These are phyloP conservation scores for Pilophorus perplexus DNA, from an alignment of 2,888 invertebrate species.

Conservation along the genomic window DNA sequence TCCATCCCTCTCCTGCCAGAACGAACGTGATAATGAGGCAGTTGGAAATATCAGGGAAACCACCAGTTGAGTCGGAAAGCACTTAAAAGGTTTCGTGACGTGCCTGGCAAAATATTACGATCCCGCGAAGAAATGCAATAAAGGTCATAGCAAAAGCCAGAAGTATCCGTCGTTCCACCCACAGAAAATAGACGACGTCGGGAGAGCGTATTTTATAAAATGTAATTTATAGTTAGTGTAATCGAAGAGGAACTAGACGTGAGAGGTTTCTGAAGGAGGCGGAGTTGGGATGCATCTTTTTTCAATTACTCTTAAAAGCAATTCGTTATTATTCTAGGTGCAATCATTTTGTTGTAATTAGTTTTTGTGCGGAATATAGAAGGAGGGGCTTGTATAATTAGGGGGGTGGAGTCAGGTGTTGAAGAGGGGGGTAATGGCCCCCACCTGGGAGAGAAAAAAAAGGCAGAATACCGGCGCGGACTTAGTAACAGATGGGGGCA, in stretches of 20 bases:
- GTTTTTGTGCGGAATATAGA: constrained; percentile 29
- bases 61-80: too few species aligned
- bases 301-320: constrained; percentile 32
- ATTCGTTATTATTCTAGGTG: constrained; percentile 33
- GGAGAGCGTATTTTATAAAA: constrained; percentile 9
- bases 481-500: neutral
- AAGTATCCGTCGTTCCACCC: neutral
- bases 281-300: constrained; percentile 13
- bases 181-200: neutral
- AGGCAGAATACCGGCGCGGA: constrained; percentile 5
- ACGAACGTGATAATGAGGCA: too few species aligned
- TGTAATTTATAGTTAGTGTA: constrained; percentile 17
- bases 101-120: too few species aligned
- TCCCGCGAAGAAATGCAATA: too few species aligned
- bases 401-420: constrained; percentile 33
- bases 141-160: too few species aligned
- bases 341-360: constrained; percentile 38
- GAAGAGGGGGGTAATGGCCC: constrained; percentile 18
- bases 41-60: too few species aligned
- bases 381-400: constrained; percentile 35
- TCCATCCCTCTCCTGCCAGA: too few species aligned
- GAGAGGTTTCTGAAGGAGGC: neutral
- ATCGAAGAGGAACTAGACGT: constrained; percentile 12
- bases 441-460: neutral
- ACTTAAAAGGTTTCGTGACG: too few species aligned